phyloP scores from a whole-genome alignment of 1,140 invertebrate genomes.

The Euglossa dilemma region DNA sequence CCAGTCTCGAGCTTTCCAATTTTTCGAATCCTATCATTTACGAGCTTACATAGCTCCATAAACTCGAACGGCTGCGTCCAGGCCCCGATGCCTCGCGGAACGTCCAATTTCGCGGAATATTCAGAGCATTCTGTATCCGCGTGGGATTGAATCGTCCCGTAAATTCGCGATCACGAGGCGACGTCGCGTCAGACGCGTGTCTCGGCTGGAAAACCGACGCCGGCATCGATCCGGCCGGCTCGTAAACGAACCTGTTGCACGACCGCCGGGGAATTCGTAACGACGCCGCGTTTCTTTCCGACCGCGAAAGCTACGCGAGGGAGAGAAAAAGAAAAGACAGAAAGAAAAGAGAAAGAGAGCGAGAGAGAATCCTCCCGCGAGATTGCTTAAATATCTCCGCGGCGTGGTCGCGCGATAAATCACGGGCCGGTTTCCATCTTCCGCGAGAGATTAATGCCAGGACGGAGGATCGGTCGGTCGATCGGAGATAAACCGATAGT shows the following conservation, averaged over 20 bases:
- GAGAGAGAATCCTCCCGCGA: neutral
- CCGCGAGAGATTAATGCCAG: slow-evolving; percentile 43
- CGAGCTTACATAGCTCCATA: neutral
- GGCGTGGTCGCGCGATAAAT: slow-evolving; percentile 35
- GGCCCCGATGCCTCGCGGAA: no score
- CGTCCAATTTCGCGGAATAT: neutral
- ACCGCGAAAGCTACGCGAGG: neutral
- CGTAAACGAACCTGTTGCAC: slow-evolving; percentile 45
- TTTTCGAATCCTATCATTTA: neutral
- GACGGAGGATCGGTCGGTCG: slow-evolving; percentile 4
- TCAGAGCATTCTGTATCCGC: neutral
- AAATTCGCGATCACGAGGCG: neutral
- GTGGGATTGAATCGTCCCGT: slow-evolving; percentile 7
- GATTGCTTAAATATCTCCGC: slow-evolving; percentile 43
- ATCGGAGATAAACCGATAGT: slow-evolving; percentile 38
- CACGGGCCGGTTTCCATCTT: slow-evolving; percentile 31
- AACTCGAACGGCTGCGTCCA: neutral
- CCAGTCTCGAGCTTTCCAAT: neutral
- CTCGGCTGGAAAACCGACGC: neutral
- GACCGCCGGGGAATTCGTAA: slow-evolving; percentile 13
- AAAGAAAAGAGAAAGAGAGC: neutral
- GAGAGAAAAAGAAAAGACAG: no score
- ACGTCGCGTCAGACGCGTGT: neutral
- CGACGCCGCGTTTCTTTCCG: neutral
- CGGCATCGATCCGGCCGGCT: neutral